Percentiles rank a stretch among this genome's conserved stretches.
phyloP scores from a whole-genome alignment of 2,797 vertebrate species.

The Pyrocephalus nanus region DNA sequence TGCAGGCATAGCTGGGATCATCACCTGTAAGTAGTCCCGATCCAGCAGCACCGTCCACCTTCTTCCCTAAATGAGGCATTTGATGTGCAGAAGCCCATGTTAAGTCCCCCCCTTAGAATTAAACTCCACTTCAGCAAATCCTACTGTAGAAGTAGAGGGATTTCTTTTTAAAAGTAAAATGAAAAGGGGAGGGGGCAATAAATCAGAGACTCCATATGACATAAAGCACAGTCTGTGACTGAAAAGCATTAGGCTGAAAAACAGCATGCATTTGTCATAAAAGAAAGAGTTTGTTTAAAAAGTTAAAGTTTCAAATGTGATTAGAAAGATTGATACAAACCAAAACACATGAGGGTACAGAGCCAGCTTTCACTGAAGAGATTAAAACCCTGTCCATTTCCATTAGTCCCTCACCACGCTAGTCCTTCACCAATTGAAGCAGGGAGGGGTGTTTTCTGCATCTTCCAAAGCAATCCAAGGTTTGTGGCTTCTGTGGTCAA shows the following conservation, averaged over 20 bases:
- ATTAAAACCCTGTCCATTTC: background rate
- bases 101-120: background rate
- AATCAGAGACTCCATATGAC: background rate
- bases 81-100: background rate
- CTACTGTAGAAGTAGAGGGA: background rate
- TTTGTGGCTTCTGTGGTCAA: background rate
- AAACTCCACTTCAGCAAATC: background rate
- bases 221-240: background rate
- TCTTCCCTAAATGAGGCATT: background rate
- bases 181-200: background rate
- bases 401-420: background rate
- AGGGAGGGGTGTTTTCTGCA: background rate
- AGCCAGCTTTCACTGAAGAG: background rate
- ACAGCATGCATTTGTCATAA: background rate
- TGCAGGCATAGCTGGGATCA: background rate
- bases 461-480: background rate
- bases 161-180: background rate
- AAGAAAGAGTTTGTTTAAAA: background rate
- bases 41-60: accelerated
- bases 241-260: background rate
- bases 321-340: background rate
- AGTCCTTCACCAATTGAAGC: background rate
- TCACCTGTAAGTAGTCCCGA: background rate
- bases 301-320: background rate
- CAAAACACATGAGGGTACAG: background rate